phyloP scores from a whole-genome alignment of 2,797 vertebrate species.

The Thunnus albacares region DNA sequence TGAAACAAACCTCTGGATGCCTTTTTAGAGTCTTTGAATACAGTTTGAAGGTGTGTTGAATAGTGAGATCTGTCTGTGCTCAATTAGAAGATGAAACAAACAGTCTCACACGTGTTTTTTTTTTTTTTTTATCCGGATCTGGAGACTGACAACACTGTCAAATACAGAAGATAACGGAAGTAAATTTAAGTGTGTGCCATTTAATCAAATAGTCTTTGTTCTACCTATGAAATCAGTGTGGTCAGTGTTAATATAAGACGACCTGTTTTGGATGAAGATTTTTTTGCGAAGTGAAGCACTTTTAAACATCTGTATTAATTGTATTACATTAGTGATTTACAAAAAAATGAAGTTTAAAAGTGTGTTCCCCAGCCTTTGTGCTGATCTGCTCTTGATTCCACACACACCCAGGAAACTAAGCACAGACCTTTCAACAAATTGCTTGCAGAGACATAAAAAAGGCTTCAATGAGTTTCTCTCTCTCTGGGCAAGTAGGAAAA shows the following conservation, averaged over 20 bases:
- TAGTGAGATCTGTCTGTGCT: neutral
- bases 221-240: neutral
- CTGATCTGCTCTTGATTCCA: neutral
- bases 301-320: neutral
- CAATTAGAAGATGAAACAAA: neutral
- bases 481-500: neutral
- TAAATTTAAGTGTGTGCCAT: neutral
- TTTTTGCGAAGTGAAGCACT: neutral
- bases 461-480: neutral
- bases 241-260: neutral
- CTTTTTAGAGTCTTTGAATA: neutral
- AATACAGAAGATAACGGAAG: neutral
- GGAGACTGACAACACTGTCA: neutral
- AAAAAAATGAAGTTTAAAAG: neutral
- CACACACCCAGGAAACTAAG: neutral
- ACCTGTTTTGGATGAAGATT: neutral
- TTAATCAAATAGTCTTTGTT: neutral
- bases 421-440: slow-evolving; percentile 7
- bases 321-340: neutral
- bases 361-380: neutral
- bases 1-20: neutral
- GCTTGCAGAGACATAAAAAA: neutral
- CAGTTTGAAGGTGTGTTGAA: neutral
- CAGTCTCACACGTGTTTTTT: neutral
- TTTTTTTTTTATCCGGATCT: neutral